These are phyloP conservation scores for Scaptomyza cyrtandrae DNA, from an alignment of 2,888 invertebrate genomes.

Conservation along the genomic window DNA sequence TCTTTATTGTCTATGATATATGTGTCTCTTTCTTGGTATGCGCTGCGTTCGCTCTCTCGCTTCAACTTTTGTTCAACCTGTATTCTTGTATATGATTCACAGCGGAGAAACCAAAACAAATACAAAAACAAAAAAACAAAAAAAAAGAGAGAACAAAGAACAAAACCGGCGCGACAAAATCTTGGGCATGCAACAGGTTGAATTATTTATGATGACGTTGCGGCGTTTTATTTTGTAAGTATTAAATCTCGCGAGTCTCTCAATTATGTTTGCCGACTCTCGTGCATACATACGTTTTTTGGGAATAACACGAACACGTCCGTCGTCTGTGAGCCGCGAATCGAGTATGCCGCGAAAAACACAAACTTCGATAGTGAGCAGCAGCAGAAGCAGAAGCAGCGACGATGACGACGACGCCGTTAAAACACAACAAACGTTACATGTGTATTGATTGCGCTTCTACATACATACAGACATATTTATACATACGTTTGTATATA, in stretches of 20 bases:
- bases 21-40: neutral
- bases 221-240: neutral
- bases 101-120: constrained; percentile 36
- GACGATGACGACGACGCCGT: constrained; percentile 11
- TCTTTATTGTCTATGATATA: constrained; percentile 3
- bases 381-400: constrained; percentile 5
- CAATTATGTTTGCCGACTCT: constrained; percentile 14
- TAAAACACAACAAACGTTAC: constrained; percentile 30
- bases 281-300: constrained; percentile 14
- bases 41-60: neutral
- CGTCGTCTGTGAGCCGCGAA: constrained; percentile 64
- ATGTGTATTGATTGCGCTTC: constrained; percentile 44
- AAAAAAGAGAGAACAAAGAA: constrained; percentile 4
- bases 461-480: constrained; percentile 7
- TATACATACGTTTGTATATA: constrained; percentile 1
- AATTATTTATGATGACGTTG: constrained; percentile 13
- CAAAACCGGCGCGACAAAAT: constrained; percentile 42
- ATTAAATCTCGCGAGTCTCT: neutral
- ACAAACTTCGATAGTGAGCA: constrained; percentile 48
- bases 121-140: neutral
- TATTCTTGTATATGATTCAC: constrained; percentile 26
- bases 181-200: constrained; percentile 49
- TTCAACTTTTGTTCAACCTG: neutral
- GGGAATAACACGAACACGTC: constrained; percentile 65
- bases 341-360: constrained; percentile 56